Evolutionary conservation across 1,140 invertebrate genomes (phyloP), one percentile per base, ranked within the genome.

Genomic region (Chrysomallon squamiferum): DNA sequence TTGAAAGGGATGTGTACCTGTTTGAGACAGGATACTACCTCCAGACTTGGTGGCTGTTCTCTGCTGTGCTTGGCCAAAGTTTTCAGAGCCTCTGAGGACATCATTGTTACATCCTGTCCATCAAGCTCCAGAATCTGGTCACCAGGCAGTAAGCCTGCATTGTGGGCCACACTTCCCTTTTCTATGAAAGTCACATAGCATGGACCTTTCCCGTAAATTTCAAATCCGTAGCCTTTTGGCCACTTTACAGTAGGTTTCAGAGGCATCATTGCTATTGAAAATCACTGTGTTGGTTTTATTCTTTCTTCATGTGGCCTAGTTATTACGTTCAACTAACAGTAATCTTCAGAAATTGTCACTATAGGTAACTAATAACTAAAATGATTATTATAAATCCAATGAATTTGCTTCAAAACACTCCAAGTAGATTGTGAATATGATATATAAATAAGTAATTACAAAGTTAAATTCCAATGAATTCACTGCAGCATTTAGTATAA

Each of bases 61-160:
- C 66, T 25, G 45, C 72, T 73, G 25, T 74, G 61, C 50, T 72
- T 77, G 7, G 79, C 82, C 20, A 85, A 54, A n/a, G 62, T 72
- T 35, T 74, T 78, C 15, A 86, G 33, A 13, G 71, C 67, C 6
- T 81, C 75, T 13, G 72, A 71, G 0, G 83, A 78, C 68, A 81
- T 68, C n/a, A 73, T 67, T 2, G 75, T 72, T 1, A 85, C 84
- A 72, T 86, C 82, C 25, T 78, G 75, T 7, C 74, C 79, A 59
- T 85, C 81, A 20, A 86, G 56, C 59, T 84, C 77, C 15, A 86
- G 47, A 22, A 86, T 73, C 57, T 84, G 81, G 60, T 86, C 85
- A 15, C 84, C 85, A 38, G 77, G 69, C n/a, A 68, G 63, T 4
- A 86, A 69, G 9, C 82, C 82, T 32, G 81, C 76, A 33, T 75